Base-by-base conservation (phyloP, 2,888 invertebrate genomes). In the Eilema griseolum region DNA sequence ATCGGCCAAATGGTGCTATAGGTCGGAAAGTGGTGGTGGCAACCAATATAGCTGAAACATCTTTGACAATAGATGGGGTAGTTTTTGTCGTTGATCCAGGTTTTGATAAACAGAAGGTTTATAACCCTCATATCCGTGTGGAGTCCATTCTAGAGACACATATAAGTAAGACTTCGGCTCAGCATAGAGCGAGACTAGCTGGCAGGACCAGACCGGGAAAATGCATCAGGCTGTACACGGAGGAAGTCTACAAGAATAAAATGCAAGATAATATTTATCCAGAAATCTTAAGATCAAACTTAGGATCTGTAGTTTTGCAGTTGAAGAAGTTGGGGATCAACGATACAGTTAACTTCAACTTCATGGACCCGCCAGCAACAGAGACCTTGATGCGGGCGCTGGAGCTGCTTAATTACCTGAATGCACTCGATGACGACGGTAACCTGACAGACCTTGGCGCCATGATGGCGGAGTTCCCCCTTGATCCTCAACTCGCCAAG, bases 221-320 rank as follows among this genome's bases (percentile, higher is more conserved):
- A 92, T 99, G 99, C 94, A 99, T 99, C 96, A 96, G 98, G 57
- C 93, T 98, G 0, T 98, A 99, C 91, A 99, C 99, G 0, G 99
- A 99, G 90, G 98, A 98, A 87, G 99, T 99, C 0, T 99, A 98
- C 92, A 93, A 93, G 83, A 97, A 98, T 85, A 99, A 99, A 93
- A 99, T 99, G 99, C 99, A 99, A 85, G 99, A 99, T 83, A 99
- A 99, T 88, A 99, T 99, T 0, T 99, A 99, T 91, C 99, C 99
- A 0, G 98, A 99, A 96, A 99, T 99, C 89, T 83, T 95, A 88
- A 95, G 96, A 90, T 99, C 99, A 61, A 99, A 99, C 96, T 96
- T 99, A 87, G 99, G 99, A 71, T 99, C 99, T 81, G 99, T 99
- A 81, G 99, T 99, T 80, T 96, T 99, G 85, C 99, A 99, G 95